These are phyloP conservation scores for Aurelia aurita complex sp. Pacific DNA, from an alignment of 30 jellyfish, hydroid and myxozoan genomes.

Conservation along the genomic window DNA sequence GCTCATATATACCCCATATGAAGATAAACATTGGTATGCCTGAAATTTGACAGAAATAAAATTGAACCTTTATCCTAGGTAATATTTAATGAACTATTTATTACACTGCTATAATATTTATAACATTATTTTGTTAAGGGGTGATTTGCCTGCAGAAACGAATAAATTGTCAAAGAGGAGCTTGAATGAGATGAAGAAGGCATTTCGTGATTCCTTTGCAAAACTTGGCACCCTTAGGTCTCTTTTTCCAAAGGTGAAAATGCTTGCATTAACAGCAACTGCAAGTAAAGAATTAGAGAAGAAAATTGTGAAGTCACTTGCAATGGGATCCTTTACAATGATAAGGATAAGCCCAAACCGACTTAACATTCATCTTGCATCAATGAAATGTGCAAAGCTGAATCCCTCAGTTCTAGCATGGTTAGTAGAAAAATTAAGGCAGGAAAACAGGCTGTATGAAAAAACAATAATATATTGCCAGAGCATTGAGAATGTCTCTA, in stretches of 20 bases:
- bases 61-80: no score
- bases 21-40: conserved; percentile 37
- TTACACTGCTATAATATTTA: not conserved
- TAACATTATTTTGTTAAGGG: not conserved
- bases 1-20: conserved; percentile 19
- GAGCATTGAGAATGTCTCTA: conserved; percentile 28
- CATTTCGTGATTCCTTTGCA: conserved; percentile 31
- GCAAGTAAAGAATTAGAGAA: conserved; percentile 14
- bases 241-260: conserved; percentile 2
- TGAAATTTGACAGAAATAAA: not conserved
- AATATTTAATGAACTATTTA: not conserved
- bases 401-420: conserved; percentile 21
- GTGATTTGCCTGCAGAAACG: conserved; percentile 12
- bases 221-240: conserved; percentile 18
- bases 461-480: conserved; percentile 39
- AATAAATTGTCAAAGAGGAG: not conserved
- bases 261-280: conserved; percentile 45
- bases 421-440: conserved; percentile 14
- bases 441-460: conserved; percentile 1
- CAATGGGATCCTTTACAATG: conserved; percentile 15
- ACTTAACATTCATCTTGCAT: conserved; percentile 8
- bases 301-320: conserved; percentile 27
- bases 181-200: conserved; percentile 15
- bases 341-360: conserved; percentile 26
- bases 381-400: not conserved